These are phyloP conservation scores for Epizoanthus scotinus DNA, from an alignment of 92 coral and sea anemone species.

Conservation along the genomic window DNA sequence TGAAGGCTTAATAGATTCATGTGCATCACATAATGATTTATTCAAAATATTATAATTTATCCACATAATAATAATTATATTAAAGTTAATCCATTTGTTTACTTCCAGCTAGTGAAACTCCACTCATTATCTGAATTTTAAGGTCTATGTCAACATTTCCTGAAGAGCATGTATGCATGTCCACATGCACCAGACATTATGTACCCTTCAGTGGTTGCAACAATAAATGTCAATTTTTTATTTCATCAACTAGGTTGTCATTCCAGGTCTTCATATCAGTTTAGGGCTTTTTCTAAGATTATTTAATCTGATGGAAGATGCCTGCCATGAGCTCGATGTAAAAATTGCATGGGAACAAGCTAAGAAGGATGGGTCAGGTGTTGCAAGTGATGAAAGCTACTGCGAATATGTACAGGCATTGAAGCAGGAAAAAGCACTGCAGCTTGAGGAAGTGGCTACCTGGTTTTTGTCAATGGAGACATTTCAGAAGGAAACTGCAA, in stretches of 20 bases:
- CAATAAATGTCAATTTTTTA: neutral
- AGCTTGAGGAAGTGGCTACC: conserved; percentile 10
- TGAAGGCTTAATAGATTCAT: no score
- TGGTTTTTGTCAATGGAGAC: conserved; percentile 17
- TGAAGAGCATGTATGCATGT: no score
- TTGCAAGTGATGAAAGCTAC: neutral
- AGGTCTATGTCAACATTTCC: no score
- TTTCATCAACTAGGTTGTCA: conserved; percentile 1
- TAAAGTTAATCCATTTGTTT: no score
- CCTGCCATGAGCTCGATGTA: conserved; percentile 11
- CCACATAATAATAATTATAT: no score
- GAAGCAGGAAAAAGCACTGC: neutral
- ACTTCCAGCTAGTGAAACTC: no score
- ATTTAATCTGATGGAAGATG: conserved; percentile 1
- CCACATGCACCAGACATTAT: no score
- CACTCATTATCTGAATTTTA: no score
- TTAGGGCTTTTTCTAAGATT: neutral
- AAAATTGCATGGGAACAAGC: conserved; percentile 4
- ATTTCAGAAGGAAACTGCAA: neutral
- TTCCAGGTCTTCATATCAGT: conserved; percentile 10
- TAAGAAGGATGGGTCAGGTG: neutral
- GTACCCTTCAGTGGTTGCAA: no score
- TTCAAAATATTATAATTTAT: no score
- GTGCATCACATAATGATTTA: no score
- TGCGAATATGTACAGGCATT: neutral